Evolutionary conservation across 2,888 invertebrate species (phyloP).

Genomic region (Trimorus sp.): DNA sequence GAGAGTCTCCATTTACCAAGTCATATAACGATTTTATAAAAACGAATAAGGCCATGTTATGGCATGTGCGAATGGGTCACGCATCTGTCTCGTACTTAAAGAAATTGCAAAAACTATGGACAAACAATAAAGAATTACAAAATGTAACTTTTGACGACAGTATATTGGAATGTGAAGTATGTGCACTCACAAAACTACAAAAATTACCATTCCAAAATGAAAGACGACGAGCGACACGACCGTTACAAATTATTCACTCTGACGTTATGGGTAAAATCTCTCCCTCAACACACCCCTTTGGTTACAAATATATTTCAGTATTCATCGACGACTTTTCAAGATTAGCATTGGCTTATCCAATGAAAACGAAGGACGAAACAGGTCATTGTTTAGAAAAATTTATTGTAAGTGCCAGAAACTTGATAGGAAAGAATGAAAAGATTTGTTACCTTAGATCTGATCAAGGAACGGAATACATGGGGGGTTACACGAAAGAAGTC

Average conservation of each 20-base stretch:
- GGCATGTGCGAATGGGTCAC: not conserved
- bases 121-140: not conserved
- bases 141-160: not conserved
- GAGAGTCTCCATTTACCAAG: not conserved
- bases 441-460: too few relatives aligned
- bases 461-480: too few relatives aligned
- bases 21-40: not conserved
- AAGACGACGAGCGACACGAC: not conserved
- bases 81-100: not conserved
- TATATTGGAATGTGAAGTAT: not conserved
- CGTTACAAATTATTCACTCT: not conserved
- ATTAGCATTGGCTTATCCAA: too few relatives aligned
- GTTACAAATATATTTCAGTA: not conserved
- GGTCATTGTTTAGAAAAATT: not conserved
- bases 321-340: not conserved
- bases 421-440: too few relatives aligned
- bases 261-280: slow-evolving; percentile 1
- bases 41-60: not conserved
- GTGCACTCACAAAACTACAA: not conserved
- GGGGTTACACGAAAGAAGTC: too few relatives aligned
- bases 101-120: not conserved
- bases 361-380: not conserved
- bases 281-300: not conserved
- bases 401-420: not conserved
- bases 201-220: not conserved